A percentile compares a stretch with the other conserved stretches of the same genome.
These are phyloP conservation scores for Serripes groenlandicus DNA, from an alignment of 2,888 invertebrate genomes.

Conservation along the genomic window DNA sequence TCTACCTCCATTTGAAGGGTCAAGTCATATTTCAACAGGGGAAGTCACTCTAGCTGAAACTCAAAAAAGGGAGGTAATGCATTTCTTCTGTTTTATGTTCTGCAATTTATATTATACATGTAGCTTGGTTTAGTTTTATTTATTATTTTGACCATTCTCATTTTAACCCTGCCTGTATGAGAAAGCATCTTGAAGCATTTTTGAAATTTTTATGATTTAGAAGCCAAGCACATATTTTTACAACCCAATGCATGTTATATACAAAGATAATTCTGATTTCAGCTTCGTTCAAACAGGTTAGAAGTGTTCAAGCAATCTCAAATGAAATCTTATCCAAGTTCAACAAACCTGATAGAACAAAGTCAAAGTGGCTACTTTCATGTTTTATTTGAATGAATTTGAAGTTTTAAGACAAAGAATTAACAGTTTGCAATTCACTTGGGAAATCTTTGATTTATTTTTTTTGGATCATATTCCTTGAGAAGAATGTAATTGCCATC, in stretches of 20 bases:
- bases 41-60: slow-evolving; percentile 16
- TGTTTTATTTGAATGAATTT: no score
- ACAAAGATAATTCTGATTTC: no score
- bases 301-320: no score
- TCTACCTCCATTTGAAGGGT: not conserved
- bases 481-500: no score
- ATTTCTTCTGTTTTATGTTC: not conserved
- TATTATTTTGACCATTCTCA: slow-evolving; percentile 14
- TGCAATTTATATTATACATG: not conserved
- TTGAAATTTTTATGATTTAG: slow-evolving; percentile 6
- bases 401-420: no score
- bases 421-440: no score
- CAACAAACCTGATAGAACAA: no score
- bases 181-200: slow-evolving; percentile 14
- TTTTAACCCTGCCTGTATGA: not conserved
- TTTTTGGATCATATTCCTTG: no score
- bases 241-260: not conserved
- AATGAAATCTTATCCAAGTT: no score
- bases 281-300: no score
- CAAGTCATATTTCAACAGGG: slow-evolving; percentile 11
- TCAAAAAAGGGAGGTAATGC: slow-evolving; percentile 16
- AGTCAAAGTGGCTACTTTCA: no score
- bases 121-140: slow-evolving; percentile 19
- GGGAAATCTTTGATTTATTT: no score
- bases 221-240: not conserved